These are phyloP conservation scores for Caenorhabditis virilis DNA, from an alignment of 2,888 invertebrate genomes.

Conservation along the genomic window DNA sequence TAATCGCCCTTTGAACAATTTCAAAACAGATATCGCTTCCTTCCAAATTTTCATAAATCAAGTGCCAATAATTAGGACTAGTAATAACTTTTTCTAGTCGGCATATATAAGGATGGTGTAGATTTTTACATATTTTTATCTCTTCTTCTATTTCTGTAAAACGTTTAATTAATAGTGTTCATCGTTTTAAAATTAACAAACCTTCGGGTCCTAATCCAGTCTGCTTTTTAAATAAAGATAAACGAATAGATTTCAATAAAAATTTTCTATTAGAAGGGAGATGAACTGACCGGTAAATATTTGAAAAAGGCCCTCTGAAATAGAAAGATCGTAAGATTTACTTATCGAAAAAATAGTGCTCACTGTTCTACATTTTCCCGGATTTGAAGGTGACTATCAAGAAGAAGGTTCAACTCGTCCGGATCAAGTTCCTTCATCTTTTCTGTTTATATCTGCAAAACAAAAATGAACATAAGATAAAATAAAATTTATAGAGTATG, in stretches of 20 bases:
- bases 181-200: neutral
- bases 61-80: slow-evolving; percentile 37
- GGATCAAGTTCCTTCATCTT: slow-evolving; percentile 42
- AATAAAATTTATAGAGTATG: neutral
- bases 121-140: slow-evolving; percentile 91
- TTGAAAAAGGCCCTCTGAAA: slow-evolving; percentile 38
- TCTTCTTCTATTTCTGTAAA: slow-evolving; percentile 81
- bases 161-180: neutral
- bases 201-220: slow-evolving; percentile 35
- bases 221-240: slow-evolving; percentile 25
- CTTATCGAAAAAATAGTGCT: slow-evolving; percentile 5
- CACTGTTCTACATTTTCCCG: slow-evolving; percentile 39
- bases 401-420: slow-evolving; percentile 36
- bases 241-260: slow-evolving; percentile 20
- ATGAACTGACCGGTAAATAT: slow-evolving; percentile 28
- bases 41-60: slow-evolving; percentile 79
- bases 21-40: slow-evolving; percentile 98
- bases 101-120: slow-evolving; percentile 98
- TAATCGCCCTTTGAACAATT: slow-evolving; percentile 76
- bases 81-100: slow-evolving; percentile 81
- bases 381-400: slow-evolving; percentile 23
- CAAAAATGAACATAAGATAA: neutral
- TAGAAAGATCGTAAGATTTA: neutral
- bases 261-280: slow-evolving; percentile 21
- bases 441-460: neutral